Conservation (phyloP, 2,797 vertebrate species). For the Sciurus carolinensis region DNA sequence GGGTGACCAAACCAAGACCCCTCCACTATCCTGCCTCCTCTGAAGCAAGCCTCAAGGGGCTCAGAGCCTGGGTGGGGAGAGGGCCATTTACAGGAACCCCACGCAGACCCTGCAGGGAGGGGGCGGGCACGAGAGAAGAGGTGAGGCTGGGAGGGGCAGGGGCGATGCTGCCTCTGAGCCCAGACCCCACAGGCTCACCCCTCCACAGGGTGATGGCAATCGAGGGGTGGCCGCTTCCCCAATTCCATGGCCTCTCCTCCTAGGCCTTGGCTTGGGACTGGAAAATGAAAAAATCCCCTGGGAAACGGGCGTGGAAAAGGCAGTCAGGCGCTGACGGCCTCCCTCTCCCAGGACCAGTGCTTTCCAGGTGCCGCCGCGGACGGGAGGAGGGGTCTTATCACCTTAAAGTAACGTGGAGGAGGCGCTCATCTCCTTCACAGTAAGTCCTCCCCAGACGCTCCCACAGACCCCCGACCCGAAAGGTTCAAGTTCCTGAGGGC, state of each 20-base stretch:
- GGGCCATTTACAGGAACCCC: not conserved
- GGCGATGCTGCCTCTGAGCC: fast-evolving
- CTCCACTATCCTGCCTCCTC: not conserved
- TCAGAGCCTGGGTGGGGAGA: not conserved
- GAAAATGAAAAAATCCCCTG: too few relatives aligned
- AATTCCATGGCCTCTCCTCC: fast-evolving
- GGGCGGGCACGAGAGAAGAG: not conserved
- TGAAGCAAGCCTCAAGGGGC: fast-evolving
- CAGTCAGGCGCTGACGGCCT: too few relatives aligned
- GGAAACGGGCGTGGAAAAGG: too few relatives aligned
- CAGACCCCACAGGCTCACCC: not conserved
- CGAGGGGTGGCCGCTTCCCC: fast-evolving
- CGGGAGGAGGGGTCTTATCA: too few relatives aligned
- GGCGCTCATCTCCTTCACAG: too few relatives aligned
- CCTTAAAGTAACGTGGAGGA: too few relatives aligned
- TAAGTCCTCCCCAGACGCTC: too few relatives aligned
- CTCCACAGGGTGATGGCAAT: fast-evolving
- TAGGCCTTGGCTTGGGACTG: not conserved
- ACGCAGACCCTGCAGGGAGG: too few relatives aligned
- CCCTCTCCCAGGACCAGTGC: too few relatives aligned
- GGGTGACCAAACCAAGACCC: fast-evolving
- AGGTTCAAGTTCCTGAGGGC: too few relatives aligned
- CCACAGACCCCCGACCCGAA: too few relatives aligned
- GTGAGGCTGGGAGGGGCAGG: not conserved
- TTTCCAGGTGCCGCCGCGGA: too few relatives aligned